These are phyloP conservation scores for Okamejei kenojei DNA, from an alignment of 2,797 vertebrate genomes.

Conservation along the genomic window DNA sequence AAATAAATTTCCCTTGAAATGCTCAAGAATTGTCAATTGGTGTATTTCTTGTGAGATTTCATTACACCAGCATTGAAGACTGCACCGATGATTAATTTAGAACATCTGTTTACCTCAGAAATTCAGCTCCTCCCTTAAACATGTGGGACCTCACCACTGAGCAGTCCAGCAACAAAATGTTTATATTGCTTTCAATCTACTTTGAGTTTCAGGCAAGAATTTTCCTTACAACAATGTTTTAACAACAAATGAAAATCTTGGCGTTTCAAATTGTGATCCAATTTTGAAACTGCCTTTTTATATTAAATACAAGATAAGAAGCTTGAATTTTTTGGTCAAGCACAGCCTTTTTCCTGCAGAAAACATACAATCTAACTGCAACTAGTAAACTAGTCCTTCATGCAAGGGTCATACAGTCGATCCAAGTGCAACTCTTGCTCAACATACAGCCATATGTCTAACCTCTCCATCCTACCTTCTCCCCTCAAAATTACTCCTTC, in stretches of 20 bases:
- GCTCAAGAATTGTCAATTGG: background rate
- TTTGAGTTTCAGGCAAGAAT: background rate
- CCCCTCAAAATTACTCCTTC: too few relatives aligned
- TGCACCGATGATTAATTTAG: background rate
- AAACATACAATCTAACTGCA: too few relatives aligned
- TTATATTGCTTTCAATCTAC: too few relatives aligned
- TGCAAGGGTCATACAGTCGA: too few relatives aligned
- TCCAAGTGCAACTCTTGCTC: too few relatives aligned
- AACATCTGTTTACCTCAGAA: background rate
- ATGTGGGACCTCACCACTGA: background rate
- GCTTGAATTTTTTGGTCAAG: too few relatives aligned
- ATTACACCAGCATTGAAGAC: background rate
- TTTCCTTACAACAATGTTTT: background rate
- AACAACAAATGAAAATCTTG: background rate
- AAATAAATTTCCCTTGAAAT: background rate
- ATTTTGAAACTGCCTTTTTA: background rate
- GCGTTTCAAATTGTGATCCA: background rate
- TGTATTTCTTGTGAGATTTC: background rate
- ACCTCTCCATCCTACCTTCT: too few relatives aligned
- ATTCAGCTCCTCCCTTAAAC: background rate
- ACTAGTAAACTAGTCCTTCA: too few relatives aligned
- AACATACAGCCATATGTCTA: too few relatives aligned
- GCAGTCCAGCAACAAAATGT: background rate
- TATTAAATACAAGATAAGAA: background rate
- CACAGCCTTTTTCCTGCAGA: too few relatives aligned